A percentile compares a stretch with the other conserved stretches of the same genome.
Evolutionary conservation across 2,888 invertebrate species (phyloP).

Genomic region (Tetragonula carbonaria): DNA sequence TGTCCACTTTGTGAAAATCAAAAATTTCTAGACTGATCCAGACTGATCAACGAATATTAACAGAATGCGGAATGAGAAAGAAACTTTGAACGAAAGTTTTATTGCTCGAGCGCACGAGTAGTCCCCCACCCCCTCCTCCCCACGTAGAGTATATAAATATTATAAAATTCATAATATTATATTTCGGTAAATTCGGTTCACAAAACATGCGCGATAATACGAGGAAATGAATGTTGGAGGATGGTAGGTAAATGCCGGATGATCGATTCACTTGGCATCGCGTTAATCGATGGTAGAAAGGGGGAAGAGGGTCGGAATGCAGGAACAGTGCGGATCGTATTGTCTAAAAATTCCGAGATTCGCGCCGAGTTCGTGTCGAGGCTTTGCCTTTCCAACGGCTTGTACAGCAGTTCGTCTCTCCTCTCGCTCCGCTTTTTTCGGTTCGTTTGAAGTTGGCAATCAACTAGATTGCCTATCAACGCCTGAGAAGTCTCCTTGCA

Average conservation of each 20-base stretch:
- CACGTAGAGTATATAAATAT: background rate
- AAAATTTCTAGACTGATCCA: background rate
- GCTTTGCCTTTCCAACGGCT: constrained; percentile 63
- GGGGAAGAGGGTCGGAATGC: constrained; percentile 10
- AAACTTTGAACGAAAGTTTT: background rate
- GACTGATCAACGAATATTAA: no score
- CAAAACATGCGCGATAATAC: background rate
- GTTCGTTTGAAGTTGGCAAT: constrained; percentile 83
- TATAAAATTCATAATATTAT: background rate
- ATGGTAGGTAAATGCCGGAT: constrained; percentile 15
- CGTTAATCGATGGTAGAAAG: constrained; percentile 42
- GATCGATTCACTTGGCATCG: constrained; percentile 41
- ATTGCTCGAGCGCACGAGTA: background rate
- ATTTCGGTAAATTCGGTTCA: background rate
- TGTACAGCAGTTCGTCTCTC: constrained; percentile 48
- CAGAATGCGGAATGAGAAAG: background rate
- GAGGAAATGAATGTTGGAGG: constrained; percentile 5
- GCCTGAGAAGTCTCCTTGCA: constrained; percentile 74
- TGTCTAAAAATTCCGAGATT: constrained; percentile 66
- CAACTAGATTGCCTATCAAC: constrained; percentile 84
- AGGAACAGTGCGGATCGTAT: constrained; percentile 42
- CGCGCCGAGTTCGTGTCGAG: constrained; percentile 50
- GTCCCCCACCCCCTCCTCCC: background rate
- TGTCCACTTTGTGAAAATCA: constrained; percentile 7
- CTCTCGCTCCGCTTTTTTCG: constrained; percentile 71